phyloP scores from a whole-genome alignment of 23 tunicate genomes.

The Trididemnum clinides region DNA sequence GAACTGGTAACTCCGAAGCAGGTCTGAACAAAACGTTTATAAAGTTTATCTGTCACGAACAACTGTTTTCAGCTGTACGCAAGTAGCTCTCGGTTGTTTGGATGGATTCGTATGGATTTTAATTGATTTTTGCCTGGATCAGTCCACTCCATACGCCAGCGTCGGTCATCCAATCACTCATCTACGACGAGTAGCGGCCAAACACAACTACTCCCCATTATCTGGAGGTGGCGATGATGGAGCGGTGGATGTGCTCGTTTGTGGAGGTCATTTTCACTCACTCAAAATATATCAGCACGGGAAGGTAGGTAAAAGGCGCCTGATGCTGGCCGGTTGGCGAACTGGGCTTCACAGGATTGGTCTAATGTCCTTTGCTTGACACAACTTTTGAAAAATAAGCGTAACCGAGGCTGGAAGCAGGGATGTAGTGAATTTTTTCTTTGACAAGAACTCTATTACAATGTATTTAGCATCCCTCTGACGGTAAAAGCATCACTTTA shows the following conservation, averaged over 20 bases:
- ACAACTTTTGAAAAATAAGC: too few relatives aligned
- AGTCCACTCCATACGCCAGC: slow-evolving; percentile 45
- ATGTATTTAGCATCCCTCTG: too few relatives aligned
- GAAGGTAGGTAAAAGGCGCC: slow-evolving; percentile 45
- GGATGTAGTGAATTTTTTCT: too few relatives aligned
- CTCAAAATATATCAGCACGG: slow-evolving; percentile 63
- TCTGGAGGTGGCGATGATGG: neutral
- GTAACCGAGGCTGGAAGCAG: too few relatives aligned
- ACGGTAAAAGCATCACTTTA: too few relatives aligned
- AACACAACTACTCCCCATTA: neutral
- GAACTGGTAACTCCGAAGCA: too few relatives aligned
- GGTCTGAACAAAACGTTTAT: too few relatives aligned
- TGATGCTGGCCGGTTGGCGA: too few relatives aligned
- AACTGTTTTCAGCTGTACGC: slow-evolving; percentile 73
- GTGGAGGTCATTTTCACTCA: slow-evolving; percentile 78
- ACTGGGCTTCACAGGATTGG: too few relatives aligned
- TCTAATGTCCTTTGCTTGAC: too few relatives aligned
- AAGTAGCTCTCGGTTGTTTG: slow-evolving; percentile 82
- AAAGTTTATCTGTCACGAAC: too few relatives aligned
- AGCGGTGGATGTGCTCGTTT: slow-evolving; percentile 61
- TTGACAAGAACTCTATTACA: too few relatives aligned
- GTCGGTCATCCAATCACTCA: slow-evolving; percentile 84
- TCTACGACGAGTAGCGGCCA: slow-evolving; percentile 41
- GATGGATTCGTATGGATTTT: slow-evolving; percentile 81
- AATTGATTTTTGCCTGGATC: slow-evolving; percentile 59